Evolutionary conservation across 2,113 vertebrate genomes (phyloP).

Genomic region (Oreochromis spilurus): DNA sequence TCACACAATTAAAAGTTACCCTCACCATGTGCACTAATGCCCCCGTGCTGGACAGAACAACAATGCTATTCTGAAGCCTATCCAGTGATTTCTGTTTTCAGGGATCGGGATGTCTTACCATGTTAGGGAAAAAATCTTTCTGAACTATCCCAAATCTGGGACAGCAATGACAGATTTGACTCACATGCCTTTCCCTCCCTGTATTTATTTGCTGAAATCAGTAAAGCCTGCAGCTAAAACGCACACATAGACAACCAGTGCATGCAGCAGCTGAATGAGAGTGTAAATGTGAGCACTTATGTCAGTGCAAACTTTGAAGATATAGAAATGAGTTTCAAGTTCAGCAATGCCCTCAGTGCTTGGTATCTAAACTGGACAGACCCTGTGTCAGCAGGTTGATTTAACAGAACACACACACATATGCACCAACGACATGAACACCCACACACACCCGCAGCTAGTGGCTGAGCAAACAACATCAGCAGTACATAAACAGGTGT

Average conservation of each 20-base stretch:
- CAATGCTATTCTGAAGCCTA: neutral
- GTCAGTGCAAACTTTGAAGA: constrained; percentile 48
- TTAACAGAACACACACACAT: constrained; percentile 45
- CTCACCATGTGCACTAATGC: neutral
- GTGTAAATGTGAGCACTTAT: constrained; percentile 33
- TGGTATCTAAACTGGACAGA: constrained; percentile 45
- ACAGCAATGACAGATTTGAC: neutral
- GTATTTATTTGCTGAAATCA: neutral
- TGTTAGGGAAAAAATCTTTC: neutral
- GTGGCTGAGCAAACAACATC: constrained; percentile 65
- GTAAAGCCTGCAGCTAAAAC: constrained; percentile 19
- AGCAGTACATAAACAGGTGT: constrained; percentile 60
- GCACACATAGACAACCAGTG: neutral
- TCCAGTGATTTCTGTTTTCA: neutral
- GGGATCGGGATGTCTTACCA: neutral
- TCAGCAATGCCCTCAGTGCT: constrained; percentile 17
- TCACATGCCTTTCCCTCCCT: neutral
- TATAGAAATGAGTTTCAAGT: constrained; percentile 17
- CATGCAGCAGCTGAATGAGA: neutral
- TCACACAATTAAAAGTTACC: neutral
- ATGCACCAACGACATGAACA: constrained; percentile 10
- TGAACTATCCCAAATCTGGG: neutral
- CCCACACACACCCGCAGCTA: constrained; percentile 2
- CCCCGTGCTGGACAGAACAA: neutral
- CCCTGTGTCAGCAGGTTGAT: constrained; percentile 68